Percentiles rank a stretch among this genome's conserved stretches.
These are phyloP conservation scores for Siniperca obscura DNA, from an alignment of 2,797 vertebrate genomes.

Conservation along the genomic window DNA sequence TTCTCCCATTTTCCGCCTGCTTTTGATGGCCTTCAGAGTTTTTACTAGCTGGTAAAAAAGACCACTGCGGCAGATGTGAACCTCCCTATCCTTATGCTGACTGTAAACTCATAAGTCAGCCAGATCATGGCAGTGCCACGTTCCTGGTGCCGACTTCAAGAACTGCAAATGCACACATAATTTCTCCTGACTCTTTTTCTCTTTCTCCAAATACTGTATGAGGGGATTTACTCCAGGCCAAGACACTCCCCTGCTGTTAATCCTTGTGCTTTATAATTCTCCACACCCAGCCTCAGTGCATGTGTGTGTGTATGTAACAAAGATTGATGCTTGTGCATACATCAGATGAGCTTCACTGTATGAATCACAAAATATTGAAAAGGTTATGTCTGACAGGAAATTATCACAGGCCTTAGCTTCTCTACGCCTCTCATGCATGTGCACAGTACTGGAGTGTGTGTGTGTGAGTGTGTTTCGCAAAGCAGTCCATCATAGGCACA, in stretches of 20 bases:
- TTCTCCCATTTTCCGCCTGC: neutral
- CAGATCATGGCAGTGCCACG: conserved; percentile 38
- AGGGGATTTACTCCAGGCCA: conserved; percentile 66
- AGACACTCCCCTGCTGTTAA: conserved; percentile 67
- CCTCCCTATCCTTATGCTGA: conserved; percentile 17
- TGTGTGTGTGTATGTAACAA: conserved; percentile 36
- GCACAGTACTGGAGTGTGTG: conserved; percentile 6
- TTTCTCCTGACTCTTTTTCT: conserved; percentile 67
- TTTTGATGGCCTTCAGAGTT: neutral
- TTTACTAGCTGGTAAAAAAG: neutral
- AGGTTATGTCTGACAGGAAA: conserved; percentile 66
- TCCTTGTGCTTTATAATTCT: conserved; percentile 64
- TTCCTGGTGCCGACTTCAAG: conserved; percentile 37
- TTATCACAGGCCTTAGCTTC: conserved; percentile 54
- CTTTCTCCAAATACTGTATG: conserved; percentile 66
- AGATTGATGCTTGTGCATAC: conserved; percentile 53
- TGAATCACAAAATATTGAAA: conserved; percentile 66
- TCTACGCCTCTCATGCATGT: conserved; percentile 34
- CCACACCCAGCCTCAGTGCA: conserved; percentile 33
- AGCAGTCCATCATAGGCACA: conserved; percentile 42
- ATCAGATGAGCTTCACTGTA: conserved; percentile 54
- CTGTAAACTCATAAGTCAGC: conserved; percentile 52
- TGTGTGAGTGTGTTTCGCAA: conserved; percentile 24
- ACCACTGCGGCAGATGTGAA: conserved; percentile 1
- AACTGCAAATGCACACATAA: conserved; percentile 59